A percentile compares a stretch with the other conserved stretches of the same genome.
These are phyloP conservation scores for Myotis lucifugus DNA, from an alignment of 2,113 vertebrate species.

Conservation along the genomic window DNA sequence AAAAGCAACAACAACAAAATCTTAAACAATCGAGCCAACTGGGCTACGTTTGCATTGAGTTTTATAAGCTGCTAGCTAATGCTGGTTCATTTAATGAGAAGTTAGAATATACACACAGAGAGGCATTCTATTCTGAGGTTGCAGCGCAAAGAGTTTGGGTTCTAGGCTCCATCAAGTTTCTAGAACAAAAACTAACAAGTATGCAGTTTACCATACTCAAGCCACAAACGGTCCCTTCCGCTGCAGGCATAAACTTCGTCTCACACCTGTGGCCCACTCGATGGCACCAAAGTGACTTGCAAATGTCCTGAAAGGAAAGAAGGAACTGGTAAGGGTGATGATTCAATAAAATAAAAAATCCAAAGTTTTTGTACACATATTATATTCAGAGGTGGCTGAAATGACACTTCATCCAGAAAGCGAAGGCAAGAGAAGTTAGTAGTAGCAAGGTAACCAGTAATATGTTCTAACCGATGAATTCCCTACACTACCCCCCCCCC, in stretches of 20 bases:
- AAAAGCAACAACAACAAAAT: background rate
- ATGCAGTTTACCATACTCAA: constrained; percentile 92
- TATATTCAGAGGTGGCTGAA: background rate
- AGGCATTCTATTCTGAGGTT: background rate
- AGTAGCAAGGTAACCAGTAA: accelerated
- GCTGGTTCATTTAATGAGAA: background rate
- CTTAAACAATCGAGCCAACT: background rate
- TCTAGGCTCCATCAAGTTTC: background rate
- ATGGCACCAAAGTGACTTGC: constrained; percentile 98
- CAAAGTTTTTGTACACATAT: background rate
- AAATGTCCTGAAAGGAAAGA: constrained; percentile 93
- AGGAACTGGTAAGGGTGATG: constrained; percentile 32
- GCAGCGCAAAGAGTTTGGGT: background rate
- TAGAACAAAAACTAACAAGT: constrained; percentile 53
- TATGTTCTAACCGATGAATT: accelerated
- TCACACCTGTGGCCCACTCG: constrained; percentile 95
- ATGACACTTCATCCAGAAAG: background rate
- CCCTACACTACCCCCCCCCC: too few species aligned
- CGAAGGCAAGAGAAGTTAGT: background rate
- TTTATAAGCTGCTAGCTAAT: background rate
- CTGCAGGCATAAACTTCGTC: constrained; percentile 99
- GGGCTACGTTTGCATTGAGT: background rate
- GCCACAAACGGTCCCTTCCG: constrained; percentile 96
- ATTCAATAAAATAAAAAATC: background rate
- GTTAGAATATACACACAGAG: background rate